These are phyloP conservation scores for Helleia helle DNA, from an alignment of 2,888 invertebrate species.

Conservation along the genomic window DNA sequence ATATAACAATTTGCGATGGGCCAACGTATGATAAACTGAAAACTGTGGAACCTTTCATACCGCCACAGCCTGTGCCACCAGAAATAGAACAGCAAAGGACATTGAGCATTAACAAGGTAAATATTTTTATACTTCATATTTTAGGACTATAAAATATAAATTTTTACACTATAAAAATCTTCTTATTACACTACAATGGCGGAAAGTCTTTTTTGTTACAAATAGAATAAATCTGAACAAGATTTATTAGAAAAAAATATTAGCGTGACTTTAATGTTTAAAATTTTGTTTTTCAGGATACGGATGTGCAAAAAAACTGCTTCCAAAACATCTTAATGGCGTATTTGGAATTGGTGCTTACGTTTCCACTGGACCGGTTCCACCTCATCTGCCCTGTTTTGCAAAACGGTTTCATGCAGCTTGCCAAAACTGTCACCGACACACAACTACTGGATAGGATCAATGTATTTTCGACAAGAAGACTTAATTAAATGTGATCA, in stretches of 20 bases:
- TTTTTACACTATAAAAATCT: too few relatives aligned
- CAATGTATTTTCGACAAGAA: constrained; percentile 69
- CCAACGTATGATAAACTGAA: constrained; percentile 43
- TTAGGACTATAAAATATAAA: not conserved
- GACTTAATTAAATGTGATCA: constrained; percentile 60
- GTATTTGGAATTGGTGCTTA: constrained; percentile 83
- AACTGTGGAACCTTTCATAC: constrained; percentile 59
- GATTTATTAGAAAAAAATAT: too few relatives aligned
- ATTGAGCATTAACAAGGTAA: constrained; percentile 86
- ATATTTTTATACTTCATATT: constrained; percentile 11
- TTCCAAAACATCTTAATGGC: constrained; percentile 90
- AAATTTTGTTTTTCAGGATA: constrained; percentile 78
- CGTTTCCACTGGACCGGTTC: constrained; percentile 75
- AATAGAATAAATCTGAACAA: too few relatives aligned
- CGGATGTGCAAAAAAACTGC: constrained; percentile 87
- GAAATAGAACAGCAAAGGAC: constrained; percentile 89
- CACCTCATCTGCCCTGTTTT: constrained; percentile 63
- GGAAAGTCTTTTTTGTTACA: too few relatives aligned
- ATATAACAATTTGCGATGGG: constrained; percentile 54
- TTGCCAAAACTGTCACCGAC: constrained; percentile 61
- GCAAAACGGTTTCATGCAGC: constrained; percentile 54
- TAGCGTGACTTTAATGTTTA: too few relatives aligned
- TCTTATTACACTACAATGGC: too few relatives aligned
- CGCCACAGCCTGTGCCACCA: constrained; percentile 83
- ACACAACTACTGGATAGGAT: constrained; percentile 65